Evolutionary conservation across 2,888 invertebrate species (phyloP).

Genomic region (Oxyscelio sp.): DNA sequence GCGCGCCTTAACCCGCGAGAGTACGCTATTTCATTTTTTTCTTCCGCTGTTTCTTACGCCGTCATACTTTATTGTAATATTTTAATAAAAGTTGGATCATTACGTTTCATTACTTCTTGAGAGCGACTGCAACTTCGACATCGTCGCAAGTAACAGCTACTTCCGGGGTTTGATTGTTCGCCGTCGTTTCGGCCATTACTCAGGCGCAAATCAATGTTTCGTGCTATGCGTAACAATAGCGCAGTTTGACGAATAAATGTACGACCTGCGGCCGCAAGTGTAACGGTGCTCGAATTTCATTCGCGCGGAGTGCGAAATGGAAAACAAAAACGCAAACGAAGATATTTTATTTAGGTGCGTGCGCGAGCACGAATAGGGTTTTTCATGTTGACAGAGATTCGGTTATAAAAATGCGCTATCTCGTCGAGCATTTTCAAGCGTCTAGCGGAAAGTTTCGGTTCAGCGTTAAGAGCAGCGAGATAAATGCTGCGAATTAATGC

Average conservation of each 20-base stretch:
- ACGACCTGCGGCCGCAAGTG: neutral
- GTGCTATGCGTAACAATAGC: slow-evolving; percentile 38
- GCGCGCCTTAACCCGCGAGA: slow-evolving; percentile 20
- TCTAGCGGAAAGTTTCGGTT: no score
- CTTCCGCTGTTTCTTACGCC: neutral
- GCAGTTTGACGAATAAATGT: slow-evolving; percentile 31
- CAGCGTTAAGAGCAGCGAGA: no score
- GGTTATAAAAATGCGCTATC: no score
- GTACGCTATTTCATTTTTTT: slow-evolving; percentile 25
- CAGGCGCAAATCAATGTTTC: slow-evolving; percentile 54
- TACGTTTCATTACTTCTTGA: slow-evolving; percentile 67
- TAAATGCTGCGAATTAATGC: no score
- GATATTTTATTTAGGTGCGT: neutral
- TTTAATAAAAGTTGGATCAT: slow-evolving; percentile 64
- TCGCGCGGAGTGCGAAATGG: neutral
- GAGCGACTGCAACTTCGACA: slow-evolving; percentile 45
- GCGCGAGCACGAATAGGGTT: no score
- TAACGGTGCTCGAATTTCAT: slow-evolving; percentile 2
- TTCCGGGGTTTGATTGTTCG: slow-evolving; percentile 53
- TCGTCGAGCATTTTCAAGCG: no score
- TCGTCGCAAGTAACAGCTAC: slow-evolving; percentile 46
- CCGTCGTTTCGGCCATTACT: slow-evolving; percentile 43
- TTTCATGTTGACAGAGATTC: no score
- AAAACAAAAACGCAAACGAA: neutral
- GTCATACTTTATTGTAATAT: slow-evolving; percentile 40